Base-by-base conservation (phyloP, 2,888 invertebrate species). In the Synergus japonicus region DNA sequence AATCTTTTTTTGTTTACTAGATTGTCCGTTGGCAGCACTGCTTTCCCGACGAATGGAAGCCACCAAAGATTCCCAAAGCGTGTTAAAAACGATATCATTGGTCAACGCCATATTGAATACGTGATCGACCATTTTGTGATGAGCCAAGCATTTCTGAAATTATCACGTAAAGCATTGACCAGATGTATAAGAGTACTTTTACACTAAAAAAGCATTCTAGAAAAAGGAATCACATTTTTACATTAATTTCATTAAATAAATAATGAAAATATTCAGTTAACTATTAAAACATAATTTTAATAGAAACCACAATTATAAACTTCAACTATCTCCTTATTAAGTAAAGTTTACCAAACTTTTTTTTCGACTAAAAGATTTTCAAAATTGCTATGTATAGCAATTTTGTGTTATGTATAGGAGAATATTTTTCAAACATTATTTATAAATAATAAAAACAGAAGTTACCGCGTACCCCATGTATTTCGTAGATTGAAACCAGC, bases 401-500 rank as follows among this genome's bases (percentile, higher is more conserved):
- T 18, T 54, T n/a, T 9, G 9, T 54, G 7, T 9, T 2, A 54
- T 2, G 3, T 54, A 3, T n/a, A 54, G n/a, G 2, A 54, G 12
- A 60, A 18, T 60, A 3, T 13, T 60, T 29, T 60, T 60, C 1
- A 1, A 5, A 5, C 12, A 22, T 60, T 60, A 60, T 60, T 60
- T 60, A 60, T 60, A 22, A 60, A 22, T 54, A 60, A 60, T 60
- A 12, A 49, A 73, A 12, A 8, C 29, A 54, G 15, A 73, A 29
- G 15, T 73, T 73, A 49, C 73, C 73, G 54, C 73, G 73, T 41
- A 73, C 73, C 73, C 49, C 37, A 41, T 54, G 73, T 54, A 37
- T 73, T 46, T 37, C n/a, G 49, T n/a, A 15, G 37, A 37, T 15
- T 54, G 49, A 54, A 8, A 37, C 54, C 29, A 73, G 73, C 37